Percentiles rank a stretch among this genome's conserved stretches.
These are phyloP conservation scores for Acipenser oxyrinchus DNA, from an alignment of 2,797 vertebrate species.

Conservation along the genomic window DNA sequence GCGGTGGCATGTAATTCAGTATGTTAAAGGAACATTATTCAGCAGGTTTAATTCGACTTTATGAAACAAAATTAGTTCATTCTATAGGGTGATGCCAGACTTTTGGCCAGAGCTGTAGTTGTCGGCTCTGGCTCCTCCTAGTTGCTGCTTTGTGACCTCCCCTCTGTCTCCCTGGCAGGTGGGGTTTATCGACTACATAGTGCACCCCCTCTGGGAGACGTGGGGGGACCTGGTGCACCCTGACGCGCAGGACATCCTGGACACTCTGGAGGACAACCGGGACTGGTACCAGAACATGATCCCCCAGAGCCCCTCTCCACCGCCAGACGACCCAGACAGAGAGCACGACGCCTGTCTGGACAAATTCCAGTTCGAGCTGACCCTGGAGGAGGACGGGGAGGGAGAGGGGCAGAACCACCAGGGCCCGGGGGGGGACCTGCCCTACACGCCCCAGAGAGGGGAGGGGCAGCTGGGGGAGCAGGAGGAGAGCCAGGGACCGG, in stretches of 20 bases:
- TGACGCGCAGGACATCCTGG: conserved; percentile 85
- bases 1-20: too few species aligned
- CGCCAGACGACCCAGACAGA: conserved; percentile 58
- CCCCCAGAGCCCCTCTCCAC: conserved; percentile 79
- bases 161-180: conserved; percentile 51
- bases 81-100: too few species aligned
- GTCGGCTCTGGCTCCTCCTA: too few species aligned
- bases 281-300: conserved; percentile 91
- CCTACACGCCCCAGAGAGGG: conserved; percentile 16
- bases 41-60: too few species aligned
- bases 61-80: too few species aligned
- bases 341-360: conserved; percentile 61
- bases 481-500: conserved; percentile 46
- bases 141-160: too few species aligned
- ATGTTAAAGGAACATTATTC: too few species aligned
- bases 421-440: conserved; percentile 33
- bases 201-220: conserved; percentile 88
- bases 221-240: conserved; percentile 90
- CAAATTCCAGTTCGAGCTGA: conserved; percentile 82
- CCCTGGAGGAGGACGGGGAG: conserved; percentile 55
- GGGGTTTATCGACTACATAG: conserved; percentile 92
- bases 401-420: conserved; percentile 34
- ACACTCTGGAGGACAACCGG: conserved; percentile 85
- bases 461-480: conserved; percentile 20
- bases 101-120: too few species aligned